Conservation (phyloP, 1,140 invertebrate genomes). For the Diprion similis region DNA sequence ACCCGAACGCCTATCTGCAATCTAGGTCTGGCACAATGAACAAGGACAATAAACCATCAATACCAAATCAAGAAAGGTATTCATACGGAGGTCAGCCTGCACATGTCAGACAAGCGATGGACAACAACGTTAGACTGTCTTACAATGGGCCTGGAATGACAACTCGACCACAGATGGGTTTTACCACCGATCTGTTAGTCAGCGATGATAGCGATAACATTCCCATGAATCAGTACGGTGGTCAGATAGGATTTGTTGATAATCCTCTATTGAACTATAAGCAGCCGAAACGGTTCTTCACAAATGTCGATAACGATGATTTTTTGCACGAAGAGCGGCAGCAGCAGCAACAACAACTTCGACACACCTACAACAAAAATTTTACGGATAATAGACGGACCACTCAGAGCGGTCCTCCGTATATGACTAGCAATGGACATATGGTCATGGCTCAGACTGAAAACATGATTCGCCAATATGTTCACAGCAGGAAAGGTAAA, state of each 20-base stretch:
- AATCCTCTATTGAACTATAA: constrained; percentile 25
- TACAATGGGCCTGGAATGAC: constrained; percentile 24
- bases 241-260: constrained; percentile 38
- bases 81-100: constrained; percentile 31
- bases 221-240: constrained; percentile 26
- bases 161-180: constrained; percentile 39
- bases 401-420: constrained; percentile 34
- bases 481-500: constrained; percentile 36
- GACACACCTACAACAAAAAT: background rate
- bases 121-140: constrained; percentile 24
- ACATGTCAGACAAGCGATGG: constrained; percentile 14
- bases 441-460: constrained; percentile 33
- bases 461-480: constrained; percentile 49
- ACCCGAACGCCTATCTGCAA: background rate
- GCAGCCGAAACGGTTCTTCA: constrained; percentile 17
- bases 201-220: background rate
- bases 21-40: background rate
- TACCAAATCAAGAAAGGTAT: constrained; percentile 38
- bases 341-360: background rate
- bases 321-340: background rate
- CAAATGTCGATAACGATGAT: background rate
- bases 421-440: constrained; percentile 36
- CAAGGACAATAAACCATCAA: background rate
- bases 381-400: constrained; percentile 32
- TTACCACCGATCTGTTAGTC: constrained; percentile 32